Percentiles rank a stretch among this genome's conserved stretches.
phyloP scores from a whole-genome alignment of 2,888 invertebrate species.

The Tinea pellionella region DNA sequence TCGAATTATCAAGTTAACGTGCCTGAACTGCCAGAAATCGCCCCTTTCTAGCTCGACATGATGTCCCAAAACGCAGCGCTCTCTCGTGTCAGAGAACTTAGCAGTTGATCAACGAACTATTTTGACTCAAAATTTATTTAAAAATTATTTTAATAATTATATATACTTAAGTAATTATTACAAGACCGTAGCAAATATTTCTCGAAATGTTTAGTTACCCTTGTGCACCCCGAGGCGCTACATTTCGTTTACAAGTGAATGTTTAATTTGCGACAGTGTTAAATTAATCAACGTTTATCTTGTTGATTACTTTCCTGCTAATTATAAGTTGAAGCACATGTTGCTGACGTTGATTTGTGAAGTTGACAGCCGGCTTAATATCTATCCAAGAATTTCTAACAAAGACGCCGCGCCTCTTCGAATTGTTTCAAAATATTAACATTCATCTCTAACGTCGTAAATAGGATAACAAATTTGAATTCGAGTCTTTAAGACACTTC shows the following conservation, averaged over 20 bases:
- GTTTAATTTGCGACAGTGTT: conserved; percentile 63
- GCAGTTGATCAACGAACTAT: background rate
- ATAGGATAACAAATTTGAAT: background rate
- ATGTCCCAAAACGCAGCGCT: background rate
- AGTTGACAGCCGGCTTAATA: conserved; percentile 18
- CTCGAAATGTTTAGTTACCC: background rate
- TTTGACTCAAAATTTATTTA: background rate
- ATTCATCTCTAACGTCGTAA: background rate
- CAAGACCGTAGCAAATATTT: background rate
- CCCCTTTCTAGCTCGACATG: background rate
- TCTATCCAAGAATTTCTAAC: background rate
- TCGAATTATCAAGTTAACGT: conserved; percentile 47
- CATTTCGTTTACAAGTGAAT: conserved; percentile 35
- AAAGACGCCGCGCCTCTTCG: background rate
- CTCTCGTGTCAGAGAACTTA: conserved; percentile 5
- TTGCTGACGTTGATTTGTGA: conserved; percentile 53
- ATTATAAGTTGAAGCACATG: conserved; percentile 58
- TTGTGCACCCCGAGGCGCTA: conserved; percentile 20
- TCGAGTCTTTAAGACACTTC: background rate
- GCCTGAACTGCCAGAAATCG: conserved; percentile 23
- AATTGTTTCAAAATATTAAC: conserved; percentile 6
- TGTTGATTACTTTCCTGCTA: conserved; percentile 57
- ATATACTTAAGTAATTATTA: background rate
- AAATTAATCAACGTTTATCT: conserved; percentile 64
- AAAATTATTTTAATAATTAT: background rate